Base-by-base conservation (phyloP, 2,797 vertebrate species). In the Sebastes melanostomus region DNA sequence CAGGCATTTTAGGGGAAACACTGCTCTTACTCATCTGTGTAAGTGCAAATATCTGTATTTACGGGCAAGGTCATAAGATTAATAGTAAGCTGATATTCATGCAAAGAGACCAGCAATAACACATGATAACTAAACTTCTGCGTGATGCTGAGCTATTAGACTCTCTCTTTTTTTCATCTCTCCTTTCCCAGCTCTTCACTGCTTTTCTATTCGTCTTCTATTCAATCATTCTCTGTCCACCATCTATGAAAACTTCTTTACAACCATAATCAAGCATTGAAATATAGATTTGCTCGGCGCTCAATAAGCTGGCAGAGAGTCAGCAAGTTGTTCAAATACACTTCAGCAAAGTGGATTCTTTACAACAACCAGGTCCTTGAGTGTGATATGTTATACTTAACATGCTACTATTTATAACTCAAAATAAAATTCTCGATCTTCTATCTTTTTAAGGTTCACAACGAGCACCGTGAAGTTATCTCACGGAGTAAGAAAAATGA, bases 21-120 rank as follows among this genome's bases (percentile, higher is more conserved):
- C 30, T 30, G 32, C 54, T 59, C 16, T 74, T 30, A 78, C 38
- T 81, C 68, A 66, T 78, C 29, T 56, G 8, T 74, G 52, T 32
- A 65, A 20, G 5, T 3, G 3, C 14, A 58, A 27, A 62, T 1
- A 60, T 24, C 20, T 38, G 4, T 10, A 55, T 76, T 69, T 12
- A 61, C 20, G 42, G 32, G 6, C 16, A 54, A 3, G n/a, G 55
- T 52, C 8, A 24, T 20, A 10, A 29, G 52, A 27, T 60, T 59
- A 46, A 69, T 36, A 24, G 3, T 25, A 20, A 56, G 2, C 5
- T 34, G 16, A 24, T 65, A 46, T 56, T n/a, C 22, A 46, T 27
- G 54, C 54, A 85, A 77, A 68, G 1, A 65, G 24, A 52, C 14
- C 29, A 65, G 11, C 9, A 70, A 29, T 4, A 54, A 24, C 10